These are phyloP conservation scores for Acanthiza pusilla DNA, from an alignment of 2,797 vertebrate genomes.

Conservation along the genomic window DNA sequence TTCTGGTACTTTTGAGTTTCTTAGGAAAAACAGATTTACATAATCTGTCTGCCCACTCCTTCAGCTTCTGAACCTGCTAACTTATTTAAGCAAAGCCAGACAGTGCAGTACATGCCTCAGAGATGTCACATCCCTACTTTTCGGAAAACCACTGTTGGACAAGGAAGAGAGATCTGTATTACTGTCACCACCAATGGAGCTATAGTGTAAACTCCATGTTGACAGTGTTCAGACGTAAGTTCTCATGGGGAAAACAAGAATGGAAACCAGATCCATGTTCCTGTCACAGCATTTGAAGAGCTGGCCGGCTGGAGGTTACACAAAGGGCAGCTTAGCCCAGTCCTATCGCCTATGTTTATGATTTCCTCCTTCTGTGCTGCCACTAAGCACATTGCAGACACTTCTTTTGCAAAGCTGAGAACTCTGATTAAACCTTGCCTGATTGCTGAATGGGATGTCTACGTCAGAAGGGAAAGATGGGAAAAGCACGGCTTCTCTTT, in stretches of 20 bases:
- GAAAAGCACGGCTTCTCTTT: neutral
- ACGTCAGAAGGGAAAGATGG: neutral
- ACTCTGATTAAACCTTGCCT: neutral
- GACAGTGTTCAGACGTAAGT: neutral
- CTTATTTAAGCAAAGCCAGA: neutral
- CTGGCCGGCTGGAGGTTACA: neutral
- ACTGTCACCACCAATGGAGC: neutral
- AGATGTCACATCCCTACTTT: neutral
- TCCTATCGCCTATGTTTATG: fast-evolving
- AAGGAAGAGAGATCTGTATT: neutral
- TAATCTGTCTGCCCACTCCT: neutral
- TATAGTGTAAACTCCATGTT: neutral
- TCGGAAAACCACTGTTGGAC: neutral
- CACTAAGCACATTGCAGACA: neutral
- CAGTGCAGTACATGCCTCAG: neutral
- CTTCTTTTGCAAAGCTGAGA: neutral
- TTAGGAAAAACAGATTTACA: neutral
- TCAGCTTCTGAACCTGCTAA: neutral
- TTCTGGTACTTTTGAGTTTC: neutral
- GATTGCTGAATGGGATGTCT: neutral
- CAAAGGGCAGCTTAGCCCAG: neutral
- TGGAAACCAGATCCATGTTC: neutral
- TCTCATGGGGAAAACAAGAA: neutral
- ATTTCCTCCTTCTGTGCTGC: neutral
- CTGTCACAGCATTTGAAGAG: neutral